Evolutionary conservation across 2,113 vertebrate species (phyloP).

Genomic region (Grammomys surdaster): DNA sequence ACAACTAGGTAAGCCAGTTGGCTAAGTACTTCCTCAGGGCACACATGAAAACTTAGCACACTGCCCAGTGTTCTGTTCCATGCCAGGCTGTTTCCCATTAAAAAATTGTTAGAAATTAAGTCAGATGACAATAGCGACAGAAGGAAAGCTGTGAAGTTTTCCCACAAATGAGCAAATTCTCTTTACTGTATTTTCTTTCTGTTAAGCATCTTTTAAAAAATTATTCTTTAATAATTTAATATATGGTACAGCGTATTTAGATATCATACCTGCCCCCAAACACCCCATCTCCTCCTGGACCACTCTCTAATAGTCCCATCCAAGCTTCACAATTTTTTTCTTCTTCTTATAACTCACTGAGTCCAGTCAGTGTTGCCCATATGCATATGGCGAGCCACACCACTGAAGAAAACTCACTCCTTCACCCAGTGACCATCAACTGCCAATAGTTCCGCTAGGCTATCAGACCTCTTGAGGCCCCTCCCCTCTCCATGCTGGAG

Average conservation of each 20-base stretch:
- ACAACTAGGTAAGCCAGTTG: not conserved
- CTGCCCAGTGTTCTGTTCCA: not conserved
- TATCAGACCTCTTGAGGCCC: not conserved
- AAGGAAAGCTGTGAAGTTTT: not conserved
- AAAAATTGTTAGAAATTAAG: constrained; percentile 3
- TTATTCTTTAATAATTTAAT: not conserved
- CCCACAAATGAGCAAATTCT: not conserved
- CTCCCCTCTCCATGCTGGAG: not conserved
- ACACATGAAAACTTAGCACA: not conserved
- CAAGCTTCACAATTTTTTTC: not conserved
- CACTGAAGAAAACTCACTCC: not conserved
- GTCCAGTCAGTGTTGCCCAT: not conserved
- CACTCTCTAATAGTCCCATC: not conserved
- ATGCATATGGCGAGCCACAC: not conserved
- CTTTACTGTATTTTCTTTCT: not conserved
- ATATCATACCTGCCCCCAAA: not conserved
- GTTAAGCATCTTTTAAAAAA: not conserved
- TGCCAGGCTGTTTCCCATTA: not conserved
- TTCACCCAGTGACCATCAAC: not conserved
- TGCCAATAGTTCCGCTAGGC: not conserved
- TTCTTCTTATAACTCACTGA: not conserved
- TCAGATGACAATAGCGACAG: not conserved
- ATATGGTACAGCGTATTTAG: not conserved
- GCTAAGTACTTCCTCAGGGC: not conserved
- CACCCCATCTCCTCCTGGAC: not conserved